Percentiles rank a stretch among this genome's conserved stretches.
Evolutionary conservation across 2,888 invertebrate genomes (phyloP).

Genomic region (Temnothorax ravouxi): DNA sequence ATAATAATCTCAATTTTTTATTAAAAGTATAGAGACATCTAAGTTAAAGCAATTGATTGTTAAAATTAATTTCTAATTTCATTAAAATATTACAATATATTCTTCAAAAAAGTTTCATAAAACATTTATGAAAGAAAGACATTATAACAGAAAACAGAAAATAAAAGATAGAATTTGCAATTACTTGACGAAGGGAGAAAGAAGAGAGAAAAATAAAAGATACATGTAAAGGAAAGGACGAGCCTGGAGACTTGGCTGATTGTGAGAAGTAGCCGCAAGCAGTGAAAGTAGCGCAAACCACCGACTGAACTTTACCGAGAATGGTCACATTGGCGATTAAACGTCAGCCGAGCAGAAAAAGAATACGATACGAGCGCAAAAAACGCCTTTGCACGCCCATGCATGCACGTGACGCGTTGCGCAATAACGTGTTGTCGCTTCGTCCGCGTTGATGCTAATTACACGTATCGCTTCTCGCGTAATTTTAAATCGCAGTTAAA

Average conservation of each 20-base stretch:
- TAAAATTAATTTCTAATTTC: background rate
- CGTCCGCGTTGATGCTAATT: background rate
- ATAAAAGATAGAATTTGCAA: slow-evolving; percentile 7
- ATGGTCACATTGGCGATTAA: slow-evolving; percentile 69
- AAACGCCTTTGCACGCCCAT: slow-evolving; percentile 50
- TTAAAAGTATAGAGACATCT: background rate
- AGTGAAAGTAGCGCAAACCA: slow-evolving; percentile 80
- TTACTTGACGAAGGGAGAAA: slow-evolving; percentile 22
- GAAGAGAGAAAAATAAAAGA: slow-evolving; percentile 27
- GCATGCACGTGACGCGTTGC: slow-evolving; percentile 60
- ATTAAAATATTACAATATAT: background rate
- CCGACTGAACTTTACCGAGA: slow-evolving; percentile 78
- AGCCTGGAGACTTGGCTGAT: slow-evolving; percentile 19
- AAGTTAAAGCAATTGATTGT: background rate
- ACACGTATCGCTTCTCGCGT: background rate
- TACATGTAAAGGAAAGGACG: slow-evolving; percentile 1
- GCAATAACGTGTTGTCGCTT: slow-evolving; percentile 56
- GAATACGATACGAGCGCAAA: slow-evolving; percentile 64
- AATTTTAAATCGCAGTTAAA: background rate
- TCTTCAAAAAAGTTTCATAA: background rate
- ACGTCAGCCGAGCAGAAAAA: slow-evolving; percentile 41
- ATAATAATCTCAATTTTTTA: background rate
- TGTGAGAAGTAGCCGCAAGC: slow-evolving; percentile 74
- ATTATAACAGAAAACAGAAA: slow-evolving; percentile 11
- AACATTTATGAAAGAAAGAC: background rate